Evolutionary conservation across 2,797 vertebrate genomes (phyloP), one percentile per base, ranked within the genome.

Genomic region (Macropus fuliginosus): DNA sequence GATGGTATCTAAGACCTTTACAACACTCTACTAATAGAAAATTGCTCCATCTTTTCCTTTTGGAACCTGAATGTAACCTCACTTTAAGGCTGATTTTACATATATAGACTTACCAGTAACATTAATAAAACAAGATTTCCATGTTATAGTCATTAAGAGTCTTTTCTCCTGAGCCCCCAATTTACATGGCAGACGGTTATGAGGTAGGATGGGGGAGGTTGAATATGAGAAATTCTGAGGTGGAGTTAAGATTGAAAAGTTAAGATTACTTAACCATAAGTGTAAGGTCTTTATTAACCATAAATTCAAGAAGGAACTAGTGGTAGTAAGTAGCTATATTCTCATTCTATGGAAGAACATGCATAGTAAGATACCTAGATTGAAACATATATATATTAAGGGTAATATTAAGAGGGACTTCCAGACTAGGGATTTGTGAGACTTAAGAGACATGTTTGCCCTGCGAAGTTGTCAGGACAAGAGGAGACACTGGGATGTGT

Each of bases 151-250:
- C 54, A 54, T 12, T 29, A 16, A 11, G 40, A 10, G 31, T 55
- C 28, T 92, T n/a, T 27, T 74, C 31, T 18, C 57, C 90, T 59
- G 29, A 27, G 92, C 62, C 40, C 57, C 11, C 40, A 54, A 11
- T 46, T 81, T 40, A 40, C 54, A 21, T 90, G 31, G 31, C 4
- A 93, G 55, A 55, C 91, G 90, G 21, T 54, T 56, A 2, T 57
- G 50, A 93, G 52, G 66, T 95, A 93, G n/a, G 96, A 81, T 93
- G 46, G 31, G 46, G 90, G 50, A 55, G 18, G 31, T 54, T 74
- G n/a, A 74, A 66, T 56, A 50, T 40, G 0, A 91, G n/a, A 81
- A 66, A 94, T 56, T 62, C 29, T 91, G 81, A 94, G 28, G 56
- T 66, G 52, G 14, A 96, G 66, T 92, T 62, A 89, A 90, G 66